These are phyloP conservation scores for Drosophila parvula DNA, from an alignment of 1,140 invertebrate species.

Conservation along the genomic window DNA sequence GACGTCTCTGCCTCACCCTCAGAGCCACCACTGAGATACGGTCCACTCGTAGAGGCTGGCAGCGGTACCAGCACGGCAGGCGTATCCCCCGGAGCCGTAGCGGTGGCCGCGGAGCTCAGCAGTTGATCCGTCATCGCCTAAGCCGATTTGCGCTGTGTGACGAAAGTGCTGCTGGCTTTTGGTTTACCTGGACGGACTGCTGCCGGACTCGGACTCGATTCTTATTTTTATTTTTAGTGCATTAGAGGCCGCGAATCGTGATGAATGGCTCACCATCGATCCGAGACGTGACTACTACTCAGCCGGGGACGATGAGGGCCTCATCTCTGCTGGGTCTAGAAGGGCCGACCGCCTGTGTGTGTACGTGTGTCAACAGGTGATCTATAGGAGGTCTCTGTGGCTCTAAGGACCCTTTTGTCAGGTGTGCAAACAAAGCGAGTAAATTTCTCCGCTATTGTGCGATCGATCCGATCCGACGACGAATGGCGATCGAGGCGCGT, in stretches of 20 bases:
- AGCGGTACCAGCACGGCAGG: conserved; percentile 61
- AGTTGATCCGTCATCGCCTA: conserved; percentile 77
- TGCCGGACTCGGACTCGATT: conserved; percentile 14
- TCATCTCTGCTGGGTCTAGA: conserved; percentile 28
- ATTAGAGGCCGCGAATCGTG: conserved; percentile 38
- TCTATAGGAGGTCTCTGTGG: conserved; percentile 42
- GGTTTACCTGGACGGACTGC: conserved; percentile 35
- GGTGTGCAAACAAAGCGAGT: conserved; percentile 57
- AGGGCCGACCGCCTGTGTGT: conserved; percentile 21
- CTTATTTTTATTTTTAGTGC: conserved; percentile 45
- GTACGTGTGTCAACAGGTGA: conserved; percentile 74
- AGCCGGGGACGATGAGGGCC: conserved; percentile 42
- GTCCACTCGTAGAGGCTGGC: conserved; percentile 48
- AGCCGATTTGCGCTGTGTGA: conserved; percentile 56
- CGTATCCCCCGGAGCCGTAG: conserved; percentile 41
- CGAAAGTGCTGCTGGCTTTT: conserved; percentile 17
- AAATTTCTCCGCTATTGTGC: conserved; percentile 74
- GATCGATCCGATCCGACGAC: conserved; percentile 22
- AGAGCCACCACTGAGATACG: conserved; percentile 54
- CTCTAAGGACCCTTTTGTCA: conserved; percentile 55
- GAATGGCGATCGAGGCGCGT: conserved; percentile 60
- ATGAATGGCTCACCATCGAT: conserved; percentile 53
- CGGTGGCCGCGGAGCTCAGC: conserved; percentile 55
- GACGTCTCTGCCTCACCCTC: conserved; percentile 46
- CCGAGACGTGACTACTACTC: conserved; percentile 64